Percentiles rank a stretch among this genome's conserved stretches.
Conservation (phyloP, 2,113 vertebrate species). For the Pachyramphus minor region DNA sequence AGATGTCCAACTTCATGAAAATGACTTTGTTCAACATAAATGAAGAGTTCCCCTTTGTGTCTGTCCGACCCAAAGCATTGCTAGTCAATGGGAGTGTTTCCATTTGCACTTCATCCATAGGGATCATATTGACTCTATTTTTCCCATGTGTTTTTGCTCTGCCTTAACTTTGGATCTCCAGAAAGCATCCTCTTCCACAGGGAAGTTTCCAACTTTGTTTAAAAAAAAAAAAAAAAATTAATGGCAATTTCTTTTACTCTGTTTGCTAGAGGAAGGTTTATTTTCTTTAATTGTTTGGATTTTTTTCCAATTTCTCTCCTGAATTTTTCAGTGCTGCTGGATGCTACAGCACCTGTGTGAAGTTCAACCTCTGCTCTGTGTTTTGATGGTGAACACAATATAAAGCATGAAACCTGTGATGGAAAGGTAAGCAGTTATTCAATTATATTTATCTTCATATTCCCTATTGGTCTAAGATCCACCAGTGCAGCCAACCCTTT, state of each 20-base stretch:
- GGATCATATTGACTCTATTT: fast-evolving
- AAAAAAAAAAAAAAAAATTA: background rate
- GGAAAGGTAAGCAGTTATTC: background rate
- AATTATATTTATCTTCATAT: background rate
- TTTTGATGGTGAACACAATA: background rate
- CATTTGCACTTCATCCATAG: background rate
- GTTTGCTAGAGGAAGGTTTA: background rate
- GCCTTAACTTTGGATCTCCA: background rate
- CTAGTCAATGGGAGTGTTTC: background rate
- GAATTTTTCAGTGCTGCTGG: background rate
- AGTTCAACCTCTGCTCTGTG: background rate
- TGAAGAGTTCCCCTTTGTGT: background rate
- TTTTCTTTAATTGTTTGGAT: background rate
- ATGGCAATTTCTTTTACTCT: background rate
- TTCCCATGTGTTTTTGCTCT: background rate
- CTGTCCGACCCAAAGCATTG: background rate
- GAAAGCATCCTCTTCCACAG: background rate
- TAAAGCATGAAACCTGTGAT: background rate
- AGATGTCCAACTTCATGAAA: background rate
- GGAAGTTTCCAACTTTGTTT: background rate
- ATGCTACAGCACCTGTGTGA: background rate
- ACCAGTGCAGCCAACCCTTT: background rate
- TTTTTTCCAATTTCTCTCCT: background rate
- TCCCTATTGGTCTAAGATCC: background rate
- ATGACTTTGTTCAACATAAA: fast-evolving